Evolutionary conservation across 2,888 invertebrate genomes (phyloP).

Genomic region (Oscheius sp.): DNA sequence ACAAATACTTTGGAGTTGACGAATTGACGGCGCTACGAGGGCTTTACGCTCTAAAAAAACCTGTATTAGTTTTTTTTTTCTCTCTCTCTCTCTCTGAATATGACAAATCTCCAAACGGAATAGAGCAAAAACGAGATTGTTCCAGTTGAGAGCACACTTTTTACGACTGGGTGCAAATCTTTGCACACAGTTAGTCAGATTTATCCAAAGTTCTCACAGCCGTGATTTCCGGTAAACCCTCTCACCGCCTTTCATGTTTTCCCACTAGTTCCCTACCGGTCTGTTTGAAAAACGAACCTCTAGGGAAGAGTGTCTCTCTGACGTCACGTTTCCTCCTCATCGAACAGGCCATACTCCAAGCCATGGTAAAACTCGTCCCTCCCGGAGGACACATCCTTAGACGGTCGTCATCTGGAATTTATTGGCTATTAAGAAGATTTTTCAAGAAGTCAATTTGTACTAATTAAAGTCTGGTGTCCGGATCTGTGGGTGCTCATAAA

Average conservation of each 20-base stretch:
- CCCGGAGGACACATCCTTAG: slow-evolving; percentile 65
- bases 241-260: too few relatives aligned
- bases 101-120: neutral
- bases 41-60: slow-evolving; percentile 46
- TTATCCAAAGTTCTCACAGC: too few relatives aligned
- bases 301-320: neutral
- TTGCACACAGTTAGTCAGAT: too few relatives aligned
- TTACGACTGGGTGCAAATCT: too few relatives aligned
- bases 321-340: slow-evolving; percentile 55
- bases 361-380: slow-evolving; percentile 63
- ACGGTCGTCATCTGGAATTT: slow-evolving; percentile 48
- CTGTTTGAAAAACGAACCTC: too few relatives aligned
- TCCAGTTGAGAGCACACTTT: too few relatives aligned
- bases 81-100: slow-evolving; percentile 1
- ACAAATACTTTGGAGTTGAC: slow-evolving; percentile 64
- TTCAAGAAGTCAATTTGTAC: neutral
- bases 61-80: neutral
- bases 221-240: too few relatives aligned
- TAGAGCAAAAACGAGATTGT: too few relatives aligned
- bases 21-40: slow-evolving; percentile 59
- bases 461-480: slow-evolving; percentile 9
- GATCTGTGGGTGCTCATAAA: slow-evolving; percentile 1
- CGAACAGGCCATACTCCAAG: slow-evolving; percentile 63
- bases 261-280: too few relatives aligned
- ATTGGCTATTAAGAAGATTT: neutral